Conservation (phyloP, 2,113 vertebrate genomes). For the Sphyrna mokarran region DNA sequence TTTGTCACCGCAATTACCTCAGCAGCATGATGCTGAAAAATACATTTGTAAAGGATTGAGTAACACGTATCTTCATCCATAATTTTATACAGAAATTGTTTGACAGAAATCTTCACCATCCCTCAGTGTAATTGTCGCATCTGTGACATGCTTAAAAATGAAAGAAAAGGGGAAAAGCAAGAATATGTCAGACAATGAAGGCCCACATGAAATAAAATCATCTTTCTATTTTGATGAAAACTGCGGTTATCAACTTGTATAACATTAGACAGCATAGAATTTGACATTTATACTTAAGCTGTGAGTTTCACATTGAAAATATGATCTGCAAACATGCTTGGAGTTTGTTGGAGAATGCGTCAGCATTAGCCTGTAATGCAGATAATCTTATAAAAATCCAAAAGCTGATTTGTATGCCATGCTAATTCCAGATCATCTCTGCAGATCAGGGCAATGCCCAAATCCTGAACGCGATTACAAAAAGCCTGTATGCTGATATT, state of each 20-base stretch:
- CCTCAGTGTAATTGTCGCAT: not conserved
- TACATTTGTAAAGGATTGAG: not conserved
- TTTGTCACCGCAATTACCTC: not conserved
- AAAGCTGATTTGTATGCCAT: conserved; percentile 74
- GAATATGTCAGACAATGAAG: not conserved
- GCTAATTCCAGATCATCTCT: conserved; percentile 74
- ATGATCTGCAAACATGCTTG: conserved; percentile 50
- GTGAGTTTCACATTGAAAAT: conserved; percentile 48
- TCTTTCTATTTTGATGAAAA: not conserved
- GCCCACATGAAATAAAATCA: not conserved
- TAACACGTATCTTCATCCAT: not conserved
- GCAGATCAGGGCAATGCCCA: conserved; percentile 58
- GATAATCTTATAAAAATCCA: conserved; percentile 75
- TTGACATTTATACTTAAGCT: conserved; percentile 61
- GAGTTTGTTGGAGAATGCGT: conserved; percentile 48
- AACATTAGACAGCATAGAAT: not conserved
- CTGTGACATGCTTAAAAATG: not conserved
- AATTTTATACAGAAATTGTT: not conserved
- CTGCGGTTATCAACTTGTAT: not conserved
- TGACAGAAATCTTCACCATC: not conserved
- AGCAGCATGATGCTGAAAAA: not conserved
- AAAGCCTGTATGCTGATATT: conserved; percentile 72
- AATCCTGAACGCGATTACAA: conserved; percentile 57
- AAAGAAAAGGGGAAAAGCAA: not conserved
- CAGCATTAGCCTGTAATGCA: conserved; percentile 61